Base-by-base conservation (phyloP, 2,797 vertebrate species). In the Sylvia borin region DNA sequence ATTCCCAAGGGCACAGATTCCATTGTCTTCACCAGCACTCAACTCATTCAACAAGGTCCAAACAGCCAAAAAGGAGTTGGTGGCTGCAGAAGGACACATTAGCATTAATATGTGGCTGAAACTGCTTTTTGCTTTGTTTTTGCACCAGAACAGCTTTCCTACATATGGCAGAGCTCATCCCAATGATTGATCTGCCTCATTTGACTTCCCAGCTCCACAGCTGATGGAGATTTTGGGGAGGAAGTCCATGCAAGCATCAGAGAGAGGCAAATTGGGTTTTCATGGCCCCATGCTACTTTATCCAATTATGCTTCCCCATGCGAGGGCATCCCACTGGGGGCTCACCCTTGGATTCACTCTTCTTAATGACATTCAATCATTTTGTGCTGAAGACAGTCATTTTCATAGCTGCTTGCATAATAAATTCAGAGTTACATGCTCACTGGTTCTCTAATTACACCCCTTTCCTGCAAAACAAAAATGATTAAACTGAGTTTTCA, bases 321-420 rank as follows among this genome's bases (percentile, higher is more conserved):
- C 13, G 25, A 96, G 85, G 93, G 80, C 57, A 82, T 97, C 95
- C 95, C 88, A 95, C 90, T 96, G 96, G 83, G 94, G 91, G 40
- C 91, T 96, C 96, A 96, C 94, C 85, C 94, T 94, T 92, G 94
- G 95, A 96, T 84, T 95, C 96, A 87, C 77, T 91, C 88, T 72
- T 89, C 86, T 96, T 96, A 95, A 97, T 94, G 96, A 92, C 88
- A 94, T 94, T 95, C 94, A 87, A 96, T 96, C 93, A 96, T 96
- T 95, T 96, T 95, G 77, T 96, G 95, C 96, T 97, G 95, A 95
- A 97, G 92, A 96, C 88, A 95, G 92, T 95, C 45, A 97, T 96
- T 96, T 96, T 93, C 85, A 73, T 92, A 96, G 94, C 77, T 80
- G 86, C 71, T 96, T 96, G 90, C 93, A 85, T 95, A 95, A 97